Evolutionary conservation across 2,888 invertebrate species (phyloP), one percentile per base, ranked within the genome.

Genomic region (Eurois occulta): DNA sequence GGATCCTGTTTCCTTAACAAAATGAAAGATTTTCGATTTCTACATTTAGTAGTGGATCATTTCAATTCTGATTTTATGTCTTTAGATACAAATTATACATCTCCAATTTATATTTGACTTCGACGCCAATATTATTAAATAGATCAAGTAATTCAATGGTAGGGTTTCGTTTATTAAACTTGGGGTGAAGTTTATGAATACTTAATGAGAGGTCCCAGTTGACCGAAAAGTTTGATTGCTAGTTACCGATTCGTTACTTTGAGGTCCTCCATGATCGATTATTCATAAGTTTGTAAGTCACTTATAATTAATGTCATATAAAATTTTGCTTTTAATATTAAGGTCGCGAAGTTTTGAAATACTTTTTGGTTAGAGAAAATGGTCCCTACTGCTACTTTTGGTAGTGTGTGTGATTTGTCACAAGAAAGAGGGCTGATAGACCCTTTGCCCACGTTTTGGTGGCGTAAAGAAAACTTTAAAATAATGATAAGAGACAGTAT

Each of bases 151-250:
- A 78, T 75, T 69, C 21, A 62, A 69, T 79, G 62, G 38, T 24
- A 21, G 62, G 55, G 67, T 73, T 78, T 65, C 35, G 62, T 74
- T 78, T 80, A 72, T 58, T 69, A 72, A 84, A 74, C 64, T 73
- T 43, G n/a, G 58, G 69, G n/a, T 48, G 41, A 64, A 70, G 65
- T 58, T 80, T 80, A 78, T 86, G 78, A 87, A 87, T 86, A 76
- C 48, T 28, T 83, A 75, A 80, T 71, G 46, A 75, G 46, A 60
- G 60, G 66, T 70, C 66, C 32, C 67, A 18, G 21, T 67, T 77
- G 81, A 77, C 86, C 77, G 58, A 43, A 68, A 78, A 87, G 52
- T 84, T 84, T 77, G 70, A 84, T 86, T 66, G 35, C 64, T 75
- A 75, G 75, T 84, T 75, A 74, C 74, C 64, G 71, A 81, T 81